Evolutionary conservation across 2,888 invertebrate genomes (phyloP), one percentile per base, ranked within the genome.

Genomic region (Lasioglossum calceatum): DNA sequence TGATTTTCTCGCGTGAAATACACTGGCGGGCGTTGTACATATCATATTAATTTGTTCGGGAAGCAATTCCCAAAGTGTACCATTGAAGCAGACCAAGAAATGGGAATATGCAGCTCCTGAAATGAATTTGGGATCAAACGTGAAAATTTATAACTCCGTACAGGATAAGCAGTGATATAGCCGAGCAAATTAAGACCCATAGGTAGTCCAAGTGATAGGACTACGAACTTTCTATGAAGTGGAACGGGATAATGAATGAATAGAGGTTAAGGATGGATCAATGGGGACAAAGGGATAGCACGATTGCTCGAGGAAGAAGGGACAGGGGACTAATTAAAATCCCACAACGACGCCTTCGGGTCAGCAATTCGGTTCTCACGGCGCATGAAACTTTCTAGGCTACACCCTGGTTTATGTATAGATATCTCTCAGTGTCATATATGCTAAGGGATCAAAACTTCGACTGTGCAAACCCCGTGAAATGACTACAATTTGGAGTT

Each of bases 241-340:
- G 91, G 92, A 87, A 82, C 84, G 87, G 86, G 88, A 88, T 86
- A 88, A 87, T 78, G 88, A 89, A 89, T 90, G 90, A 92, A 92
- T 92, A 89, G 90, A 91, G 92, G 93, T 93, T 92, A 91, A 91
- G 87, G 88, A 89, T 87, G 89, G 89, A 90, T 90, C 88, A 90
- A 87, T 81, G 88, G 81, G 88, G 87, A 80, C 85, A 87, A 87
- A 88, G 89, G 88, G 87, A 87, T 79, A 80, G 87, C 87, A 88
- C 81, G 93, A 90, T 92, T 92, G 92, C 90, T 90, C 87, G 86
- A 85, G 87, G 79, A 87, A 88, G 89, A 90, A 90, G 88, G 90
- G 90, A 92, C 91, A 91, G 92, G 92, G 91, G 92, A 93, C 93
- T 93, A 93, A 94, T 94, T 94, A 93, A 93, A 94, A 93, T 93